Base-by-base conservation (phyloP, 2,797 vertebrate species). In the Paratrypauchen microcephalus region DNA sequence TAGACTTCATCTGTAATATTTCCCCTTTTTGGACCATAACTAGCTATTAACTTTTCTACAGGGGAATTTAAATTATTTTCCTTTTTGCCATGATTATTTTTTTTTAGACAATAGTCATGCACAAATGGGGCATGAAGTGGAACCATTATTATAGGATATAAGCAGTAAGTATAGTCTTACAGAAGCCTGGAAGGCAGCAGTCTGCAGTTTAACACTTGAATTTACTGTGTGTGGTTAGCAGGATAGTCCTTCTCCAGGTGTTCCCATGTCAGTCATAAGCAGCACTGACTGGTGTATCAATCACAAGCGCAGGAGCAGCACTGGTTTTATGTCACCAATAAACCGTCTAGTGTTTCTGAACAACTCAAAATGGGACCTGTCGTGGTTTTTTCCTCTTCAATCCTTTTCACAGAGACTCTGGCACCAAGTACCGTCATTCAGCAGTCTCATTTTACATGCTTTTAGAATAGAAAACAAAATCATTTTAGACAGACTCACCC, bases 151-250 rank as follows among this genome's bases (percentile, higher is more conserved):
- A 85, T 70, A 85, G 83, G 75, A 88, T 86, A 87, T 90, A 88
- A 82, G 79, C 78, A 78, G 62, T 79, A 90, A 89, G 86, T 88
- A 82, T 87, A 79, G 80, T 83, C 80, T 86, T 81, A 81, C 77
- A 81, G 87, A 88, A 80, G 87, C 77, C 89, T 77, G 79, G 75
- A 82, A 85, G 87, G 85, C 78, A 82, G 86, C 83, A 75, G 86
- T 84, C 86, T 79, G 71, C 70, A 83, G 78, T 77, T 82, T 84
- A 85, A 89, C 87, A 83, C 86, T 87, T 87, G 88, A 87, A 92
- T 93, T 91, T 92, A 92, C 83, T 86, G 87, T 83, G 81, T 88
- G 91, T 83, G 92, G 91, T 89, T 88, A 91, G 85, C 76, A 86
- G 82, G 82, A 87, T 82, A 91, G 73, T 78, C 84, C 80, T 86